These are phyloP conservation scores for Prietella phreatophila DNA, from an alignment of 2,113 vertebrate genomes.

Conservation along the genomic window DNA sequence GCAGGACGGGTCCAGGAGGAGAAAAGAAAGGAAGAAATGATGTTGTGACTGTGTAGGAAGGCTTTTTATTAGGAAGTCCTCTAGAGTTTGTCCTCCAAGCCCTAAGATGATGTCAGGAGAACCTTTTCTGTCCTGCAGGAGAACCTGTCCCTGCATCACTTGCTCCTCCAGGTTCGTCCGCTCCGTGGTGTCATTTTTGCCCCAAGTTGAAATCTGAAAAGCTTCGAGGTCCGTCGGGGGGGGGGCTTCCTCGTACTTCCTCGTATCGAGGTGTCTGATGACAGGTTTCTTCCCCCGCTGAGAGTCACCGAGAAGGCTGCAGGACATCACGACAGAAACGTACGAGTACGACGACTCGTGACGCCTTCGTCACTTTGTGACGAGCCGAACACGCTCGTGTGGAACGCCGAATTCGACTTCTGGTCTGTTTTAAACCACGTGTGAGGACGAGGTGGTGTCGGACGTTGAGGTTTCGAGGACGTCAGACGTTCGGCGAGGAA, in stretches of 20 bases:
- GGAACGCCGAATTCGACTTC: not conserved
- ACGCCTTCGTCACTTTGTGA: not conserved
- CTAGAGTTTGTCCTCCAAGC: not conserved
- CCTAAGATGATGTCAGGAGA: too few species aligned
- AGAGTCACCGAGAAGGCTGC: not conserved
- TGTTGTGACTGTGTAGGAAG: not conserved
- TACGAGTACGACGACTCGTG: too few species aligned
- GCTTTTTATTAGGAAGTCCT: not conserved
- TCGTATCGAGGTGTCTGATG: not conserved
- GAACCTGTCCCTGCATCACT: not conserved
- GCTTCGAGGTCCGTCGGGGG: too few species aligned
- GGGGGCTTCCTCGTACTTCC: too few species aligned
- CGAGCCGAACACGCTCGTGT: not conserved
- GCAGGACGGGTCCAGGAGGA: too few species aligned
- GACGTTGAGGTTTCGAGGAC: too few species aligned
- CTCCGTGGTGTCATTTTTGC: too few species aligned
- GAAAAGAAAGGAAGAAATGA: too few species aligned
- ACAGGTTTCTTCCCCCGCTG: not conserved
- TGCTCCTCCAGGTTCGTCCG: not conserved
- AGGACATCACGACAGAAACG: too few species aligned
- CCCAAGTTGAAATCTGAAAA: not conserved
- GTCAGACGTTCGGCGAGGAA: too few species aligned
- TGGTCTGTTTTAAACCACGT: not conserved
- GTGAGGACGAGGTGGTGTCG: not conserved
- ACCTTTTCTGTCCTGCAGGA: too few species aligned